Evolutionary conservation across 2,888 invertebrate genomes (phyloP).

Genomic region (Scrobipalpa costella): DNA sequence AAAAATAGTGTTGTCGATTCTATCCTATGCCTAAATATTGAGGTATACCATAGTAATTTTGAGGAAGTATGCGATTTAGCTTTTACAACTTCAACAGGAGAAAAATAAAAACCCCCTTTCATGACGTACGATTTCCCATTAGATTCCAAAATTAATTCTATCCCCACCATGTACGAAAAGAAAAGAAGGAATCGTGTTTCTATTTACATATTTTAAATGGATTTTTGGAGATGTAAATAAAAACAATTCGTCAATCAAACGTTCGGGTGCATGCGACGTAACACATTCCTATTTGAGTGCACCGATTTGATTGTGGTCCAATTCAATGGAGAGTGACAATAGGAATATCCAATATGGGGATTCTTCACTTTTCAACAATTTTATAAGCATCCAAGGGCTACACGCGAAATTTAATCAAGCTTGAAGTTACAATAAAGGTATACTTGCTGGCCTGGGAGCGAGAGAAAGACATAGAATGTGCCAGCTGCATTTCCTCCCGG

Average conservation of each 20-base stretch:
- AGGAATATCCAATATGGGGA: too few species aligned
- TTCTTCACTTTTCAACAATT: background rate
- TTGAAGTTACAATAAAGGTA: too few species aligned
- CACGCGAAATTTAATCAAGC: too few species aligned
- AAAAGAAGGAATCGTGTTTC: background rate
- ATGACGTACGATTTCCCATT: background rate
- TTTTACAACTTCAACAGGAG: too few species aligned
- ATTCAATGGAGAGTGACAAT: slow-evolving; percentile 10
- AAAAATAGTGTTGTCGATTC: too few species aligned
- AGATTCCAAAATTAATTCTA: background rate
- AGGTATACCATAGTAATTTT: too few species aligned
- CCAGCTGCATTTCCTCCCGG: too few species aligned
- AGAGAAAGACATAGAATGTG: too few species aligned
- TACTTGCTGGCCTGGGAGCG: too few species aligned
- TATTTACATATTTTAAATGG: slow-evolving; percentile 16
- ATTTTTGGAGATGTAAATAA: slow-evolving; percentile 41
- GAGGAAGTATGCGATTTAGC: too few species aligned
- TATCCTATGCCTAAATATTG: too few species aligned
- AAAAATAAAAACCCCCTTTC: too few species aligned
- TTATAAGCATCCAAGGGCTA: background rate
- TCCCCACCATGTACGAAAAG: background rate
- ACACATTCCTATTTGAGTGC: slow-evolving; percentile 65
- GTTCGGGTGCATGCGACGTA: slow-evolving; percentile 54
- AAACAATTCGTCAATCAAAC: slow-evolving; percentile 56
- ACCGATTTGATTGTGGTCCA: slow-evolving; percentile 34